phyloP scores from a whole-genome alignment of 1,140 invertebrate genomes.

The Cydia strobilella region DNA sequence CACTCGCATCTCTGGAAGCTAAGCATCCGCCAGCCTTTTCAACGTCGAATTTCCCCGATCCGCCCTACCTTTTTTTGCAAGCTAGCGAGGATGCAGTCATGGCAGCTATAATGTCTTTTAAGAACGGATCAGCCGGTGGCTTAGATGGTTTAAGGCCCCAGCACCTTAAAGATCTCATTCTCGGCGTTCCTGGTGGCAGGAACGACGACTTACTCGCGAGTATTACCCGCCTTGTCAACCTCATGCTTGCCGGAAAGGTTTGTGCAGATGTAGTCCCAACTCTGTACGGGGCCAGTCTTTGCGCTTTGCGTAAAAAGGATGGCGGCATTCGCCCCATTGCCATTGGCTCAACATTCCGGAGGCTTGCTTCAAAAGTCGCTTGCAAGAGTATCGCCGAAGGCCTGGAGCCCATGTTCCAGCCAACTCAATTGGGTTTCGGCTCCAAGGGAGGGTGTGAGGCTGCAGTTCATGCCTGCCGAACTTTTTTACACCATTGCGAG shows the following conservation, averaged over 20 bases:
- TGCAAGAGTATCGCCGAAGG: no score
- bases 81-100: not conserved
- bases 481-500: no score
- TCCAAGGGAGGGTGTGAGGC: no score
- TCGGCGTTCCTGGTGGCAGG: not conserved
- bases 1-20: not conserved
- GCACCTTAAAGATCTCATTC: not conserved
- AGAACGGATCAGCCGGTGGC: not conserved
- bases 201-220: not conserved
- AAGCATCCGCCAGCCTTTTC: not conserved
- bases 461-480: no score
- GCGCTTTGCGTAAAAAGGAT: no score
- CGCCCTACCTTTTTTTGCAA: not conserved
- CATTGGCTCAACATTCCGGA: no score
- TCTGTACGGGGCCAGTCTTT: no score
- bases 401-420: no score
- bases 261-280: not conserved
- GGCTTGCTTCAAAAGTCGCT: no score
- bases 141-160: not conserved
- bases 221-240: not conserved
- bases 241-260: not conserved
- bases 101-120: not conserved
- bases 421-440: no score
- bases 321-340: no score
- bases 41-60: not conserved